Conservation (phyloP, 2,113 vertebrate species). For the Gulo gulo region DNA sequence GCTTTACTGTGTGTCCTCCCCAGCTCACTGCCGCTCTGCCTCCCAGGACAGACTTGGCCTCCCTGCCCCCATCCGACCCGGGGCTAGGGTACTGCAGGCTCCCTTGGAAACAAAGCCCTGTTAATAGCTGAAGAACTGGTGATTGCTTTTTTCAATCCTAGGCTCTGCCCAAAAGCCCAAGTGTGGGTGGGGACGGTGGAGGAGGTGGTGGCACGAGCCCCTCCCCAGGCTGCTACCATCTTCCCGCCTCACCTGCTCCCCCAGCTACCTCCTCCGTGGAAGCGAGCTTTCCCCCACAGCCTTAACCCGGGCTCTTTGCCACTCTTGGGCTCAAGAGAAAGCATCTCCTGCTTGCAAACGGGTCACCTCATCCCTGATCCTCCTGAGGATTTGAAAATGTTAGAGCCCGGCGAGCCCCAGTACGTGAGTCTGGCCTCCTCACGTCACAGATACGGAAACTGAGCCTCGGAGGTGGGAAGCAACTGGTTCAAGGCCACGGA, state of each 20-base stretch:
- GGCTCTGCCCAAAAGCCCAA: slow-evolving; percentile 29
- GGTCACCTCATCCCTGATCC: background rate
- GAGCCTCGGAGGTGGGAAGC: background rate
- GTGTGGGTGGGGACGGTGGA: background rate
- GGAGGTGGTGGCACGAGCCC: background rate
- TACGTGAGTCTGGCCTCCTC: background rate
- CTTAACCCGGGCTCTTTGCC: background rate
- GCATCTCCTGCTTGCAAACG: background rate
- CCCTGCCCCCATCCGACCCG: background rate
- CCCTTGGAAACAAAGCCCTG: slow-evolving; percentile 17
- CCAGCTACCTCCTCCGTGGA: background rate
- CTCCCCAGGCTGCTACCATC: background rate
- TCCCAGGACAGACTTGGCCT: background rate
- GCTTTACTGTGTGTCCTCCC: background rate
- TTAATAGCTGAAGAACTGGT: background rate
- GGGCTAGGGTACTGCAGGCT: background rate
- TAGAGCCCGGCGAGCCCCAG: background rate
- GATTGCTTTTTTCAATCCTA: background rate
- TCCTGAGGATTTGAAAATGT: background rate
- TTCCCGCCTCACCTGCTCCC: slow-evolving; percentile 12
- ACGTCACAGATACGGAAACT: background rate
- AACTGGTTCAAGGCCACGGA: background rate
- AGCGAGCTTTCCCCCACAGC: background rate
- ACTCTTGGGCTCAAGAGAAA: background rate
- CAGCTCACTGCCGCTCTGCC: background rate